Conservation (phyloP, 2,113 vertebrate species). For the Dicentrarchus labrax region DNA sequence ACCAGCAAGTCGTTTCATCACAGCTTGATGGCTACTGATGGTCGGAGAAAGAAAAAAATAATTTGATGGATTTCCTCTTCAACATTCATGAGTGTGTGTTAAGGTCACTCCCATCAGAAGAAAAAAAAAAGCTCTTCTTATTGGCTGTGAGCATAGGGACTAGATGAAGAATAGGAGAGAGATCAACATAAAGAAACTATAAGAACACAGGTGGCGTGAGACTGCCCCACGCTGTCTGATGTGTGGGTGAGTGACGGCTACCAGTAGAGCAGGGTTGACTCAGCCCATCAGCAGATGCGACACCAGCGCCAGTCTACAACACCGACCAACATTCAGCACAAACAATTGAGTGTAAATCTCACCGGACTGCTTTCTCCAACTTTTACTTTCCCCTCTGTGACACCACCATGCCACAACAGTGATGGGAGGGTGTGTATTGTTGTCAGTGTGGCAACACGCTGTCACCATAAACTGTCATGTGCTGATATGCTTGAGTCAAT, state of each 20-base stretch:
- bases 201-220: slow-evolving; percentile 72
- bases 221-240: slow-evolving; percentile 61
- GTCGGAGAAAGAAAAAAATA: not conserved
- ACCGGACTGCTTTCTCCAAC: slow-evolving; percentile 10
- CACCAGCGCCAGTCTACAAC: slow-evolving; percentile 57
- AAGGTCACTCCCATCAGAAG: slow-evolving; percentile 1
- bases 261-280: slow-evolving; percentile 68
- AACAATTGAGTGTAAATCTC: slow-evolving; percentile 35
- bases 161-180: slow-evolving; percentile 41
- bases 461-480: slow-evolving; percentile 56
- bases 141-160: slow-evolving; percentile 33
- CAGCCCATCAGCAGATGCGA: slow-evolving; percentile 70
- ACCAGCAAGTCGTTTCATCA: not conserved
- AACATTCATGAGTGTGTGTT: slow-evolving; percentile 10
- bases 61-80: slow-evolving; percentile 27
- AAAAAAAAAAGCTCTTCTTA: slow-evolving; percentile 12
- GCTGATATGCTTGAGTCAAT: slow-evolving; percentile 47
- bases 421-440: slow-evolving; percentile 40
- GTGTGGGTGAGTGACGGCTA: slow-evolving; percentile 73
- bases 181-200: slow-evolving; percentile 39
- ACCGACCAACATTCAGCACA: slow-evolving; percentile 8
- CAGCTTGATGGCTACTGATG: not conserved
- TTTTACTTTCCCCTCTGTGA: slow-evolving; percentile 36
- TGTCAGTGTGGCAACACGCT: slow-evolving; percentile 29
- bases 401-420: slow-evolving; percentile 23